Conservation (phyloP, 2,113 vertebrate genomes). For the Pangasianodon hypophthalmus region DNA sequence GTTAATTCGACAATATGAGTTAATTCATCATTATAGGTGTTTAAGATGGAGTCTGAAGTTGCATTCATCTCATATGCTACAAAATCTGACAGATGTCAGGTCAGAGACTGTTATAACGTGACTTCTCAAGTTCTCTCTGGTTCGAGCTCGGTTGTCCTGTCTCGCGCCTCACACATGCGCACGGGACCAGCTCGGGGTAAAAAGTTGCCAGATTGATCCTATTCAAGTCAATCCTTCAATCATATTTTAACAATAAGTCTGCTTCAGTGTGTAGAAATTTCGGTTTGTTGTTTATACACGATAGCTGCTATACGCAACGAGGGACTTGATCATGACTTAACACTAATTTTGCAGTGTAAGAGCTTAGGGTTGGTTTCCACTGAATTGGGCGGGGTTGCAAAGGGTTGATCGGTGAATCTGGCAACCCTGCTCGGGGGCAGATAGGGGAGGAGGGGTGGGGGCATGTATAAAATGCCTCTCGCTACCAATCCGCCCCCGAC, state of each 20-base stretch:
- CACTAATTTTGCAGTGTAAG: neutral
- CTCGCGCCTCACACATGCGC: constrained; percentile 46
- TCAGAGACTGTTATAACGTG: neutral
- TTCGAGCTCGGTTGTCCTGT: constrained; percentile 21
- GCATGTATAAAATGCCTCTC: constrained; percentile 60
- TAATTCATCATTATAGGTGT: neutral
- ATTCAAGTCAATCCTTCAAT: neutral
- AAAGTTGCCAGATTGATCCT: constrained; percentile 1
- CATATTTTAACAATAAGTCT: neutral
- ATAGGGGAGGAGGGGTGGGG: constrained; percentile 57
- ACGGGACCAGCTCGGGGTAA: constrained; percentile 29
- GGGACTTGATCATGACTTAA: neutral
- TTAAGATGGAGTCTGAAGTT: neutral
- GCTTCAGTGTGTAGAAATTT: neutral
- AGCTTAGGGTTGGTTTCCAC: neutral
- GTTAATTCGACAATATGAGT: neutral
- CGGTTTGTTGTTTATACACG: no score
- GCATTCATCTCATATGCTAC: neutral
- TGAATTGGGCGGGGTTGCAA: constrained; percentile 26
- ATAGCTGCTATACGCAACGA: no score
- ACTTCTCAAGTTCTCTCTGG: constrained; percentile 17
- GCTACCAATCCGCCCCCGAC: constrained; percentile 53
- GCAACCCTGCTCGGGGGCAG: constrained; percentile 36
- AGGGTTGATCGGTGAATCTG: neutral
- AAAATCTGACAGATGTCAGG: neutral